Conservation (phyloP, 2,888 invertebrate species). For the Mimas tiliae region DNA sequence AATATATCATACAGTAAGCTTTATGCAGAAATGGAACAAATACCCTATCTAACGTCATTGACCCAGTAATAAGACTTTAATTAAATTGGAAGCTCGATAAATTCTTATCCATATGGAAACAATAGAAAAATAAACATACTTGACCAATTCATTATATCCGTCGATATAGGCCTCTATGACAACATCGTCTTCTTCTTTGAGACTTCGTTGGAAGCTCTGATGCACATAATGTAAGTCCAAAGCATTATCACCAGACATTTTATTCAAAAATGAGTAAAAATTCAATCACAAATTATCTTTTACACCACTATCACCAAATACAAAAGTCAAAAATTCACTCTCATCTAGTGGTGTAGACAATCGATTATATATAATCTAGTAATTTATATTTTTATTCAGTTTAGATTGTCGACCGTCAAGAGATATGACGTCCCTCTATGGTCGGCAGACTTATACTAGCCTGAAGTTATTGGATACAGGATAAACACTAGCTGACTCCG, state of each 20-base stretch:
- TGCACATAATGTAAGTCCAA: slow-evolving; percentile 77
- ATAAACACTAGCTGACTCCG: too few relatives aligned
- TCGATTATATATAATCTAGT: too few relatives aligned
- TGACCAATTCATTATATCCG: slow-evolving; percentile 92
- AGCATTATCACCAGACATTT: slow-evolving; percentile 77
- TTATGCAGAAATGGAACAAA: too few relatives aligned
- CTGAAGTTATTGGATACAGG: too few relatives aligned
- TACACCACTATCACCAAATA: slow-evolving; percentile 12
- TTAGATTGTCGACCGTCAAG: too few relatives aligned
- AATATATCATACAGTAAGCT: too few relatives aligned
- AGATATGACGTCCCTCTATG: too few relatives aligned
- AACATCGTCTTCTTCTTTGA: slow-evolving; percentile 89
- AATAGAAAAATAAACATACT: slow-evolving; percentile 75
- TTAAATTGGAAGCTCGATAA: slow-evolving; percentile 1
- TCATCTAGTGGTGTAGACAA: neutral
- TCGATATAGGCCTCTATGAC: slow-evolving; percentile 89
- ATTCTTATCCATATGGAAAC: slow-evolving; percentile 52
- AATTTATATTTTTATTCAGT: too few relatives aligned
- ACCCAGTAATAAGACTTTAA: neutral
- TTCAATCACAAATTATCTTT: slow-evolving; percentile 7
- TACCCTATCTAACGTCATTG: too few relatives aligned
- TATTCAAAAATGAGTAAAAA: slow-evolving; percentile 39
- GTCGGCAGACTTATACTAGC: too few relatives aligned
- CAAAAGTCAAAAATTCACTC: slow-evolving; percentile 7
- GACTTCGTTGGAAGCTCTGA: slow-evolving; percentile 87